These are phyloP conservation scores for Apostichopus japonicus DNA, from an alignment of 35 echinoderm and acorn worm species.

Conservation along the genomic window DNA sequence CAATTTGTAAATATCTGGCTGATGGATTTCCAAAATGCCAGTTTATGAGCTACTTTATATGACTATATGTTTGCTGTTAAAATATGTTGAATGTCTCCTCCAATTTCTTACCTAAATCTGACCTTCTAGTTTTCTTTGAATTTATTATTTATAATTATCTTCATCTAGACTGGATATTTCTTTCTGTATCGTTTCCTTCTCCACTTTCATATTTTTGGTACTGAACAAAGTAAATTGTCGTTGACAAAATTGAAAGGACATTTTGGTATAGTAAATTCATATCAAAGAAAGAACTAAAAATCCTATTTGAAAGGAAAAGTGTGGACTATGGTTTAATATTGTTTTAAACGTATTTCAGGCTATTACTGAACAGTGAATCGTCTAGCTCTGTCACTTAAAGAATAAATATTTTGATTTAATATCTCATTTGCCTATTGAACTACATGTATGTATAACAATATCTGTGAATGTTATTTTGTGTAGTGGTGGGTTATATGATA, in stretches of 20 bases:
- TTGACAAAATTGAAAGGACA: not conserved
- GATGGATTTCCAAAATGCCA: not conserved
- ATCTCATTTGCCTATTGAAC: no score
- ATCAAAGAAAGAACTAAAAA: not conserved
- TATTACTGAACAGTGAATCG: no score
- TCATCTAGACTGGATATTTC: not conserved
- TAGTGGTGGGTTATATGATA: no score
- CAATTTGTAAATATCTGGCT: not conserved
- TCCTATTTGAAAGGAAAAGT: no score
- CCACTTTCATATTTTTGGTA: not conserved
- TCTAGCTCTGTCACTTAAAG: no score
- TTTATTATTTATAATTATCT: not conserved
- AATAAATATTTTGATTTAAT: no score
- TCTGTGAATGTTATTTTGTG: no score
- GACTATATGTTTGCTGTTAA: not conserved
- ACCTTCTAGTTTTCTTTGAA: not conserved
- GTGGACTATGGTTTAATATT: no score
- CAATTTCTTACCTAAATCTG: not conserved
- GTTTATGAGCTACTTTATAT: not conserved
- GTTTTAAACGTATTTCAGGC: no score
- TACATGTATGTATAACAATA: no score
- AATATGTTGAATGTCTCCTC: not conserved
- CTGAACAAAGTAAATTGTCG: not conserved
- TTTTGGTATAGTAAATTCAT: not conserved
- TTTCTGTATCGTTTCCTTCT: not conserved